Base-by-base conservation (phyloP, 2,113 vertebrate species). In the Rhinolophus ferrumequinum region DNA sequence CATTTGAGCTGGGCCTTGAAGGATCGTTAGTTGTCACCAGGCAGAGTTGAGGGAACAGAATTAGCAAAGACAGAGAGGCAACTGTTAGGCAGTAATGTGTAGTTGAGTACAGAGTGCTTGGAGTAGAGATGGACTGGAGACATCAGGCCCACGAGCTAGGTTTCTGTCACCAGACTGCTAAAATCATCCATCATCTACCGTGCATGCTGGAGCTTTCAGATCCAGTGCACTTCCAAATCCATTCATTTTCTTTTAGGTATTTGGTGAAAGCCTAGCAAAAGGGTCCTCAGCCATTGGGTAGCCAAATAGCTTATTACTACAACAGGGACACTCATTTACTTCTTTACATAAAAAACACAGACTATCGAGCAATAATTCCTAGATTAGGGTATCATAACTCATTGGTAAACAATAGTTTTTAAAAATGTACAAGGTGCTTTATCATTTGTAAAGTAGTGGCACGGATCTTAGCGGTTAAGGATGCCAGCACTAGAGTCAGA, bases 1-100 rank as follows among this genome's bases (percentile, higher is more conserved):
- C 50, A 64, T 69, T 76, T 92, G 88, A 90, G 54, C 84, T 52
- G 47, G n/a, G 47, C 19, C 47, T 73, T 91, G 64, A 95, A 77
- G 28, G 47, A 6, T 54, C 90, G 18, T 70, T 67, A 76, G 10
- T 83, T 93, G 35, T 54, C 88, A 86, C 30, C 28, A 56, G 44
- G 50, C 38, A 73, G n/a, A 77, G 19, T 33, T 88, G 72, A 75
- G 33, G 62, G 66, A 88, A 93, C 13, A 73, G 56, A 44, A 76
- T 70, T 70, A 76, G 47, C 83, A 82, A 58, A 91, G 30, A 75
- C 35, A 60, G 13, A 73, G 41, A 58, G 75, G 66, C 60, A 72
- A 14, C 58, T 77, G 6, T 69, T 83, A 77, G 41, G 60, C 26
- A 86, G n/a, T 69, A 9, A 38, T 18, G 2, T 50, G 18, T 60